These are phyloP conservation scores for Paradoxurus hermaphroditus DNA, from an alignment of 2,113 vertebrate genomes.

Conservation along the genomic window DNA sequence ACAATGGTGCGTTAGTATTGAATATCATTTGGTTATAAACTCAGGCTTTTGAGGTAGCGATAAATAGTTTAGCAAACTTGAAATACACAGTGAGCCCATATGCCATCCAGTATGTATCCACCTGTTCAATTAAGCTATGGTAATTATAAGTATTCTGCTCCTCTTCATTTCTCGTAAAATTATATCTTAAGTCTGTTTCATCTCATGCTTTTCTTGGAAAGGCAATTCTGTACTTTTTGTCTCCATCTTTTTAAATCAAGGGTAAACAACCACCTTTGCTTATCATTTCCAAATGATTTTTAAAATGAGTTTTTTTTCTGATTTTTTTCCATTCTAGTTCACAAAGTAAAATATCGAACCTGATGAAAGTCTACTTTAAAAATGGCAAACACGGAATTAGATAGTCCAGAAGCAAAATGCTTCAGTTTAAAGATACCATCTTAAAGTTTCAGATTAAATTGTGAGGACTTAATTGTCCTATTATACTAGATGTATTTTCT, in stretches of 20 bases:
- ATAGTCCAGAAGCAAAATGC: not conserved
- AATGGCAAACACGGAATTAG: not conserved
- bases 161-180: slow-evolving; percentile 39
- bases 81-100: not conserved
- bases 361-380: slow-evolving; percentile 19
- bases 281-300: not conserved
- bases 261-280: not conserved
- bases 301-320: not conserved
- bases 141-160: slow-evolving; percentile 3
- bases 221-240: not conserved
- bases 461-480: not conserved
- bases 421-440: not conserved
- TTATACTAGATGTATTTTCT: slow-evolving; percentile 28
- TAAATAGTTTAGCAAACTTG: slow-evolving; percentile 17
- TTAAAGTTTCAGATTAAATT: not conserved
- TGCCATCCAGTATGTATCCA: not conserved
- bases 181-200: not conserved
- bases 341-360: not conserved
- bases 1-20: not conserved
- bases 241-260: slow-evolving; percentile 1
- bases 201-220: slow-evolving; percentile 36
- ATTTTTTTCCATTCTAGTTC: not conserved
- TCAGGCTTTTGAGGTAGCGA: not conserved
- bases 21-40: not conserved
- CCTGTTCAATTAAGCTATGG: not conserved